A percentile compares a stretch with the other conserved stretches of the same genome.
phyloP scores from a whole-genome alignment of 2,113 vertebrate species.

The Puntigrus tetrazona region DNA sequence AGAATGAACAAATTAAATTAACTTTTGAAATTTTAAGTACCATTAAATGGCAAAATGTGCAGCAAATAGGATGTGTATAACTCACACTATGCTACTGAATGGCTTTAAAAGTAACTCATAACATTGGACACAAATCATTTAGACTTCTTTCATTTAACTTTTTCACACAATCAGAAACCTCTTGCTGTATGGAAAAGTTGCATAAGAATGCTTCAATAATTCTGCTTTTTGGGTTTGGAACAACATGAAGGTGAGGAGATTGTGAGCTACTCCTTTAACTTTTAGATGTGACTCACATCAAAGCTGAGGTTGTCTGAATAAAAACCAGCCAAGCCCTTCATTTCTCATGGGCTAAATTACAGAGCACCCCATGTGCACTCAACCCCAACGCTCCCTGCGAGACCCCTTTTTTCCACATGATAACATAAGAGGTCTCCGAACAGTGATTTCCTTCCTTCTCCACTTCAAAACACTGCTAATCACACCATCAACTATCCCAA shows the following conservation, averaged over 20 bases:
- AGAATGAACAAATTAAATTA: neutral
- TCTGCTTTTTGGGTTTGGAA: neutral
- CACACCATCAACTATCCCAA: slow-evolving; percentile 35
- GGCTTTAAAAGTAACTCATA: neutral
- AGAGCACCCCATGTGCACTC: neutral
- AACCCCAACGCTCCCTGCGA: neutral
- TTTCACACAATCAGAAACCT: neutral
- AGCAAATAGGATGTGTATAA: neutral
- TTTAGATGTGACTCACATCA: slow-evolving; percentile 4
- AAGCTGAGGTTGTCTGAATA: neutral
- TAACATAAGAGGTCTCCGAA: slow-evolving; percentile 29
- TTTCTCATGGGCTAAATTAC: slow-evolving; percentile 6
- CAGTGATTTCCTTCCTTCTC: slow-evolving; percentile 34
- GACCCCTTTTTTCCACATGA: slow-evolving; percentile 6
- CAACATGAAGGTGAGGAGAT: neutral
- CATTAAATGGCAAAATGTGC: neutral
- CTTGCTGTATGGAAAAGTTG: neutral
- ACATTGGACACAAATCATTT: neutral
- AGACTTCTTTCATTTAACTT: neutral
- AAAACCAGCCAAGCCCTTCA: neutral
- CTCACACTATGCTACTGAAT: neutral
- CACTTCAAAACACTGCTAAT: slow-evolving; percentile 48
- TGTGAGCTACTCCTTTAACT: neutral
- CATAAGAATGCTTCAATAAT: neutral
- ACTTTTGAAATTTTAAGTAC: too few relatives aligned